phyloP scores from a whole-genome alignment of 2,888 invertebrate species.

The Iphiclides podalirius region DNA sequence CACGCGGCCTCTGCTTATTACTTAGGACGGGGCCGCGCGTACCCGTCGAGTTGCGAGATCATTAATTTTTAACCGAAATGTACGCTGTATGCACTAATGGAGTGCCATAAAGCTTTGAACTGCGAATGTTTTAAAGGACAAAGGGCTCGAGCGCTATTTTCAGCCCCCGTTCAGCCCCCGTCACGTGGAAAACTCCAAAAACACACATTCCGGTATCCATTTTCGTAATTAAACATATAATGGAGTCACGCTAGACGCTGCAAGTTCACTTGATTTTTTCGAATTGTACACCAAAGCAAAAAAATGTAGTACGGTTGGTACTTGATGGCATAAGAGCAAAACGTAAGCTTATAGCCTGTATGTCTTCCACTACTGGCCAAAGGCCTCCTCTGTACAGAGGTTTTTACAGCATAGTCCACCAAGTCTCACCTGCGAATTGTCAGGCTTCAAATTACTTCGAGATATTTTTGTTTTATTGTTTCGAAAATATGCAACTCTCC shows the following conservation, averaged over 20 bases:
- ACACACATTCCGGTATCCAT: neutral
- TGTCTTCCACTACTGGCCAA: no score
- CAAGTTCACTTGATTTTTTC: neutral
- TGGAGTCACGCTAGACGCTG: neutral
- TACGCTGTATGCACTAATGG: conserved; percentile 23
- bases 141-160: conserved; percentile 17
- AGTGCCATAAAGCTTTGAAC: conserved; percentile 20
- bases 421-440: no score
- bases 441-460: no score
- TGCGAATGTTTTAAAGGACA: conserved; percentile 20
- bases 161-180: conserved; percentile 17
- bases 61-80: conserved; percentile 25
- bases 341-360: no score
- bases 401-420: no score
- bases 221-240: conserved; percentile 2
- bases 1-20: conserved; percentile 2
- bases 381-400: no score
- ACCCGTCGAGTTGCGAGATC: conserved; percentile 23
- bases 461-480: no score
- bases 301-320: no score
- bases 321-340: no score
- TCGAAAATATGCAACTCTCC: no score
- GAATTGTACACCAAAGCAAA: no score
- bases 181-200: neutral
- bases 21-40: conserved; percentile 4